Base-by-base conservation (phyloP, 2,113 vertebrate species). In the Mesitornis unicolor region DNA sequence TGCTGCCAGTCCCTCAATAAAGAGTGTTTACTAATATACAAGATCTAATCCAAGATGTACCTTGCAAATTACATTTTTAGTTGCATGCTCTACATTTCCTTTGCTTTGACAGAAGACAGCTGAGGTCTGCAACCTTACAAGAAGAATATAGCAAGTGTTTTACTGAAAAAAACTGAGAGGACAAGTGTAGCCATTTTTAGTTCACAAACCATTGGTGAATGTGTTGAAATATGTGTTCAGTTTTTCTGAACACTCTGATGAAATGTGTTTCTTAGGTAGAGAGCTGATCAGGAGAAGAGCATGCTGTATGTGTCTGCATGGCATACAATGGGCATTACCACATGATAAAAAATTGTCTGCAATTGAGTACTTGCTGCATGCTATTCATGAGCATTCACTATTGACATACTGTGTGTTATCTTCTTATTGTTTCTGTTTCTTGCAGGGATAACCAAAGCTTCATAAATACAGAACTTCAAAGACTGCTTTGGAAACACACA, bases 181-280 rank as follows among this genome's bases (percentile, higher is more conserved):
- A 83, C 59, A 73, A 96, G 64, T 33, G 79, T 57, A 91, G 78
- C 82, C 57, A 84, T 96, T 95, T 97, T 95, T 95, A 93, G 94
- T 65, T 95, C 82, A 65, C 53, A 90, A 89, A 40, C 33, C 35
- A n/a, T 42, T 17, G 16, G 57, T 50, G 87, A 76, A 90, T 50
- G 70, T 93, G 89, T 69, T 94, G 89, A 89, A 94, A 82, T 90
- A 53, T 33, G 51, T 70, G 60, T 85, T 91, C 74, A 28, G 35
- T 54, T 94, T 84, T 86, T 61, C 64, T 26, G 47, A 95, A 33
- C 33, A 20, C 56, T 70, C 35, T 82, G 89, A 54, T 89, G 51
- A 95, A 93, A 76, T 38, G 29, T 70, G 33, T 56, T 43, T 74
- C 71, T 67, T 89, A 76, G 81, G 33, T 56, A 91, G 69, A 48